phyloP scores from a whole-genome alignment of 2,113 vertebrate species.

The Copsychus sechellarum region DNA sequence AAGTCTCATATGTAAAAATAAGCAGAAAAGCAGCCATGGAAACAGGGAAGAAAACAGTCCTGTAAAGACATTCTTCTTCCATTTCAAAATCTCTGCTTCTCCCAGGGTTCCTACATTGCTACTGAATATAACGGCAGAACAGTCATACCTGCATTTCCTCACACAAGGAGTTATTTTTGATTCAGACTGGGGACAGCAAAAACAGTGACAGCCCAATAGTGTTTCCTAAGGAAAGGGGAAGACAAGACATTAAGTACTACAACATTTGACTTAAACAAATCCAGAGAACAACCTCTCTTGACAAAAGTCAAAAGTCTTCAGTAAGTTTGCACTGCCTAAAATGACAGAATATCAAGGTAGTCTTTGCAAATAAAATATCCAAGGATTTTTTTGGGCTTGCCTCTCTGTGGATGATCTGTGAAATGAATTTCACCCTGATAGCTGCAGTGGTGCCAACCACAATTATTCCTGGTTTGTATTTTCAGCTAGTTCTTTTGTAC shows the following conservation, averaged over 20 bases:
- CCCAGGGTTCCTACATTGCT: neutral
- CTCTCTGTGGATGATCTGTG: neutral
- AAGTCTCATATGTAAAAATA: neutral
- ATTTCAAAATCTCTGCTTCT: neutral
- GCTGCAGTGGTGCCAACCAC: neutral
- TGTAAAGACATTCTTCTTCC: neutral
- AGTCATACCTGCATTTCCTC: neutral
- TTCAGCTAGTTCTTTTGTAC: neutral
- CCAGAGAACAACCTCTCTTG: neutral
- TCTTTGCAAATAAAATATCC: neutral
- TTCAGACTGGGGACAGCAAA: neutral
- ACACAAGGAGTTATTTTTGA: neutral
- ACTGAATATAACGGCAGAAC: neutral
- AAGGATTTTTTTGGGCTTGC: neutral
- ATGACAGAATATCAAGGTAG: neutral
- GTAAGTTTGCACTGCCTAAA: neutral
- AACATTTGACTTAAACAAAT: neutral
- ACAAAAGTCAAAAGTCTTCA: neutral
- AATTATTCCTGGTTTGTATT: neutral
- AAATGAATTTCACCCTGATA: neutral
- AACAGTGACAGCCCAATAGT: neutral
- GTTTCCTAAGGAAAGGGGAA: neutral
- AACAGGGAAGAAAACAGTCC: neutral
- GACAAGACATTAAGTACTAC: neutral
- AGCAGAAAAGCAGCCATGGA: neutral